Conservation (phyloP, 2,888 invertebrate species). For the Aradus depressus region DNA sequence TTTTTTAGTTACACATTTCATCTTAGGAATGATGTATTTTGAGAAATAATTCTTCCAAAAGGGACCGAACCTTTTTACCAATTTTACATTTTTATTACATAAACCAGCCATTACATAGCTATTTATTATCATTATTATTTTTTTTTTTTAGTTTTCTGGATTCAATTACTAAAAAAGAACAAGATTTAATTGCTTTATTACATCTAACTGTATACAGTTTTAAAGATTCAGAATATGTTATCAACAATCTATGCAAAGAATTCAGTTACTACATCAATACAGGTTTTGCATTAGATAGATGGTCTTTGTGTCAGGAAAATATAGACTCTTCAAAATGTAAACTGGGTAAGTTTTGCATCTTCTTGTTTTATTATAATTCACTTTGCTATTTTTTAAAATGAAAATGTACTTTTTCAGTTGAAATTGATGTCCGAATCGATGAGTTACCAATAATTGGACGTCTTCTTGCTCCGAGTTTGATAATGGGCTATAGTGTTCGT, state of each 20-base stretch:
- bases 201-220: slow-evolving; percentile 9
- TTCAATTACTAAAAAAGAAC: slow-evolving; percentile 11
- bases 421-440: slow-evolving; percentile 1
- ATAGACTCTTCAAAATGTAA: no score
- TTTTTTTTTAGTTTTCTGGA: slow-evolving; percentile 6
- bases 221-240: slow-evolving; percentile 5
- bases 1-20: no score
- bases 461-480: slow-evolving; percentile 8
- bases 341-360: background rate
- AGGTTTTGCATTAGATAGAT: slow-evolving; percentile 9
- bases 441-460: slow-evolving; percentile 15
- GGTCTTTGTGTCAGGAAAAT: no score
- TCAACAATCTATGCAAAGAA: slow-evolving; percentile 9
- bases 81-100: no score
- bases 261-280: slow-evolving; percentile 7
- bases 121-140: no score
- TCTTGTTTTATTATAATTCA: background rate
- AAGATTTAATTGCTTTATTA: slow-evolving; percentile 8
- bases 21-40: no score
- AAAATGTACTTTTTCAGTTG: slow-evolving; percentile 2
- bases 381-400: background rate
- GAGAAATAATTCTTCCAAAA: no score
- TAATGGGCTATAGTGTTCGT: slow-evolving; percentile 12
- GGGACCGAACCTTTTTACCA: no score
- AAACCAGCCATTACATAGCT: no score